phyloP scores from a whole-genome alignment of 2,888 invertebrate genomes.

The Drosophila mayaguana region DNA sequence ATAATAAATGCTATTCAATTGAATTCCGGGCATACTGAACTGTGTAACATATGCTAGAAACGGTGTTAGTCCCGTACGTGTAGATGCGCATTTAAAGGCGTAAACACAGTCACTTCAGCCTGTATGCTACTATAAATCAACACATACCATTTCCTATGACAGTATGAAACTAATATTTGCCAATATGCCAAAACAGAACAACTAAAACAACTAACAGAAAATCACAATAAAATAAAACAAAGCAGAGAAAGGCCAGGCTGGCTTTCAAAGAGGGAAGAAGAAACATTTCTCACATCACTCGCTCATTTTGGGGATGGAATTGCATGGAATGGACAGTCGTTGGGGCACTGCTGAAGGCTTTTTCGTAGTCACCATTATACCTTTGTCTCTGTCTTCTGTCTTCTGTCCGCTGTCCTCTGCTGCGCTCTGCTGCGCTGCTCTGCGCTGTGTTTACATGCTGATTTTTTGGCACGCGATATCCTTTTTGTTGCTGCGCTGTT shows the following conservation, averaged over 20 bases:
- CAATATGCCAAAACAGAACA: slow-evolving; percentile 62
- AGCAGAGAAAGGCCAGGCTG: slow-evolving; percentile 15
- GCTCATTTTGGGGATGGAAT: slow-evolving; percentile 38
- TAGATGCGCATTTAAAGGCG: background rate
- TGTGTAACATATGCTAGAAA: background rate
- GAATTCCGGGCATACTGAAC: slow-evolving; percentile 4
- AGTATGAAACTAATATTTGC: slow-evolving; percentile 74
- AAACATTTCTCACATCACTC: slow-evolving; percentile 25
- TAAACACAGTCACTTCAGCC: background rate
- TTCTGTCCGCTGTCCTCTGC: slow-evolving; percentile 29
- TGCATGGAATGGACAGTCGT: slow-evolving; percentile 10
- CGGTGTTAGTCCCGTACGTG: background rate
- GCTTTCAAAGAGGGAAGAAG: slow-evolving; percentile 18
- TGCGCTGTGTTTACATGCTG: slow-evolving; percentile 62
- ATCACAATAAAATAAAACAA: slow-evolving; percentile 72
- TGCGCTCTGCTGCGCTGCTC: background rate
- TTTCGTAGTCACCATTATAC: slow-evolving; percentile 30
- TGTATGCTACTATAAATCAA: slow-evolving; percentile 34
- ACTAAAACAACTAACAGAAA: slow-evolving; percentile 54
- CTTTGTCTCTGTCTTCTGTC: no score
- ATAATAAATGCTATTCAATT: background rate
- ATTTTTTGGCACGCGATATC: slow-evolving; percentile 82
- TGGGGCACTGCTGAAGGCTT: slow-evolving; percentile 61
- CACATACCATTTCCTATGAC: slow-evolving; percentile 51
- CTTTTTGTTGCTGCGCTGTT: slow-evolving; percentile 65